Evolutionary conservation across 2,113 vertebrate genomes (phyloP).

Genomic region (Agelaius phoeniceus): DNA sequence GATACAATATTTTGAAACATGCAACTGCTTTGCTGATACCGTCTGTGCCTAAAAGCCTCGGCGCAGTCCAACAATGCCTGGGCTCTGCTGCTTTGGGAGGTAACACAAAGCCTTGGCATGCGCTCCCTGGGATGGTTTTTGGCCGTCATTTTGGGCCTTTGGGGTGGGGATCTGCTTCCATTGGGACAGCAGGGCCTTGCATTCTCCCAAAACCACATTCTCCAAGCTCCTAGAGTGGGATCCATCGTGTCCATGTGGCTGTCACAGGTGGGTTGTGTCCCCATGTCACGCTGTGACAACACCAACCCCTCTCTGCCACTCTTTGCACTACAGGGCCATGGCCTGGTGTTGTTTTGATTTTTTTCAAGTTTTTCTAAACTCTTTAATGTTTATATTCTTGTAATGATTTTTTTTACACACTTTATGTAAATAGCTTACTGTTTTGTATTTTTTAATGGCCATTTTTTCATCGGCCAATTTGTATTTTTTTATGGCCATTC

Average conservation of each 20-base stretch:
- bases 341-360: no score
- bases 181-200: rapidly evolving
- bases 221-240: rapidly evolving
- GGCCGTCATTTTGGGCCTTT: neutral
- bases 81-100: neutral
- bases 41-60: slow-evolving; percentile 51
- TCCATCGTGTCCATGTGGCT: neutral
- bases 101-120: slow-evolving; percentile 20
- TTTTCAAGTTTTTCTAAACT: no score
- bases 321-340: neutral
- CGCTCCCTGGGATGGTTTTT: neutral
- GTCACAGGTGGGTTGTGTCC: rapidly evolving
- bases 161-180: neutral
- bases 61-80: neutral
- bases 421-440: no score
- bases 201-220: rapidly evolving
- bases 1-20: slow-evolving; percentile 61
- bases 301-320: rapidly evolving
- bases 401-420: no score
- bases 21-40: slow-evolving; percentile 29
- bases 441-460: no score
- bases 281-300: rapidly evolving
- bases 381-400: no score
- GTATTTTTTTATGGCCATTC: no score
- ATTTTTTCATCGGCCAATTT: no score